These are phyloP conservation scores for Heliconius himera DNA, from an alignment of 1,140 invertebrate genomes.

Conservation along the genomic window DNA sequence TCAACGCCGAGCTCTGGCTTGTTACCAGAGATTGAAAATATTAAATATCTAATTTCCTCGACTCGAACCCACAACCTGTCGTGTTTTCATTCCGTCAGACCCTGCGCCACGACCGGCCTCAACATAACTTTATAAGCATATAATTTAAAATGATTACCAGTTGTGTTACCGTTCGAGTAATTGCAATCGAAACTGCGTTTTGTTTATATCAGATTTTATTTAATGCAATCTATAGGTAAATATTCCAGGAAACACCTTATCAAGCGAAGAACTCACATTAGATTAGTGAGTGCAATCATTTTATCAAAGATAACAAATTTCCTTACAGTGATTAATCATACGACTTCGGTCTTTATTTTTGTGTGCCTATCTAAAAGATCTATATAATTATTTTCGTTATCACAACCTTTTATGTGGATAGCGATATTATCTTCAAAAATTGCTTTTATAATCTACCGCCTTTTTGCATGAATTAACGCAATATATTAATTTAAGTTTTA, in stretches of 20 bases:
- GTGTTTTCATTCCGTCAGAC: too few species aligned
- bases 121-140: not conserved
- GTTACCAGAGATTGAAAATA: too few species aligned
- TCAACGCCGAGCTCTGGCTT: too few species aligned
- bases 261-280: not conserved
- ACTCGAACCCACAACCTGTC: too few species aligned
- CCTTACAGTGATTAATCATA: not conserved
- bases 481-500: not conserved
- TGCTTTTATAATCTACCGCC: not conserved
- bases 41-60: too few species aligned
- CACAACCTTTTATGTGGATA: not conserved
- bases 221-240: not conserved
- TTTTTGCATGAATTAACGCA: not conserved
- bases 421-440: not conserved
- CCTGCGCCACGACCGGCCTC: too few species aligned
- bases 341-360: conserved; percentile 15
- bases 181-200: not conserved
- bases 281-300: not conserved
- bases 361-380: not conserved
- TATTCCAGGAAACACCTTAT: not conserved
- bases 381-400: not conserved
- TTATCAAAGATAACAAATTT: conserved; percentile 2
- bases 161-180: not conserved
- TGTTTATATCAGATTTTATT: not conserved
- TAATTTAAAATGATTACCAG: not conserved